phyloP scores from a whole-genome alignment of 2,113 vertebrate species.

The Garra rufa region DNA sequence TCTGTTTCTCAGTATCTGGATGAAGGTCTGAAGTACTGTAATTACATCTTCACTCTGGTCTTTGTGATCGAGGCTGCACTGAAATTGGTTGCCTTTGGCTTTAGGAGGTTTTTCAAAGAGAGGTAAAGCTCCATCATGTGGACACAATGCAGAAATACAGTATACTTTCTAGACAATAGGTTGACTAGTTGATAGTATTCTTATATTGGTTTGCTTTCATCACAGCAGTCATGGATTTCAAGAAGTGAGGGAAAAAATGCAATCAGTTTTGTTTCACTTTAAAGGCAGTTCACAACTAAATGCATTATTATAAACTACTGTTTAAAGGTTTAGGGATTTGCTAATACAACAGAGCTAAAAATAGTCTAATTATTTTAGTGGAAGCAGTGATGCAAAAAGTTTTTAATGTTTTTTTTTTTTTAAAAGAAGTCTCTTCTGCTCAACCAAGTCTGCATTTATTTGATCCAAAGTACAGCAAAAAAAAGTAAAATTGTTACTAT shows the following conservation, averaged over 20 bases:
- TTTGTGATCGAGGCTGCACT: constrained; percentile 83
- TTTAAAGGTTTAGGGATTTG: neutral
- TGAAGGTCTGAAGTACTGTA: constrained; percentile 88
- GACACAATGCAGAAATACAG: constrained; percentile 1
- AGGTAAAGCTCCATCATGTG: constrained; percentile 70
- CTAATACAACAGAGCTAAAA: too few relatives aligned
- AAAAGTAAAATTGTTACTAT: too few relatives aligned
- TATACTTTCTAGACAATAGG: neutral
- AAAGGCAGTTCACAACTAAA: neutral
- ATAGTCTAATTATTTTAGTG: too few relatives aligned
- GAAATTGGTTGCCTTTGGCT: constrained; percentile 86
- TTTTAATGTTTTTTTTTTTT: too few relatives aligned
- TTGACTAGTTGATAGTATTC: neutral
- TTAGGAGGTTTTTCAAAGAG: constrained; percentile 89
- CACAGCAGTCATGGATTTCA: neutral
- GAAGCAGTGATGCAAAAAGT: too few relatives aligned
- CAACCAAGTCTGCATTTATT: too few relatives aligned
- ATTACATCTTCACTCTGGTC: constrained; percentile 86
- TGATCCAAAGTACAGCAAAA: too few relatives aligned
- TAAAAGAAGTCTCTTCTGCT: too few relatives aligned
- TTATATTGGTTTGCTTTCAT: neutral
- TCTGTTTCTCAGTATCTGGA: constrained; percentile 70
- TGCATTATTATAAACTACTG: neutral
- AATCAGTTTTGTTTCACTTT: neutral
- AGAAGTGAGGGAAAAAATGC: neutral